These are phyloP conservation scores for Heliothis virescens DNA, from an alignment of 1,140 invertebrate genomes.

Conservation along the genomic window DNA sequence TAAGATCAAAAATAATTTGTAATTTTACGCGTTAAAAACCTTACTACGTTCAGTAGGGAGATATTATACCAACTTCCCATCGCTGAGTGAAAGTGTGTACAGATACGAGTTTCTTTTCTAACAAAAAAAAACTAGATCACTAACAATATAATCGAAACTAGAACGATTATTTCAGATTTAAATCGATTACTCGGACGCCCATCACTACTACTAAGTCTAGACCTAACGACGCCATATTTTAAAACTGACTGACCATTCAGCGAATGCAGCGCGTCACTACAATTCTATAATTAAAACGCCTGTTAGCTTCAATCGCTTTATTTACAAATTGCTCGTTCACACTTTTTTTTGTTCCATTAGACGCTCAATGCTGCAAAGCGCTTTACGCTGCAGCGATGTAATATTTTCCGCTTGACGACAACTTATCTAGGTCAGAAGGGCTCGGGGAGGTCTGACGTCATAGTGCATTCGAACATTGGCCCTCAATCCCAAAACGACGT, in stretches of 20 bases:
- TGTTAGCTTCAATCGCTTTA: constrained; percentile 56
- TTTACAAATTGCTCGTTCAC: constrained; percentile 1
- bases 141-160: constrained; percentile 8
- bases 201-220: constrained; percentile 62
- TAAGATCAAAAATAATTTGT: neutral
- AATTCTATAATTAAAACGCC: constrained; percentile 59
- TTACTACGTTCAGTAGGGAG: neutral
- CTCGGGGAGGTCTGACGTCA: constrained; percentile 75
- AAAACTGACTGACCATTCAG: constrained; percentile 24
- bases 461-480: constrained; percentile 72
- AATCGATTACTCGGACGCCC: constrained; percentile 18
- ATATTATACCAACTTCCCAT: neutral
- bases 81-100: constrained; percentile 1
- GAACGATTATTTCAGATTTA: neutral
- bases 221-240: constrained; percentile 69
- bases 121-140: neutral
- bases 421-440: constrained; percentile 77
- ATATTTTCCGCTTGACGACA: constrained; percentile 74
- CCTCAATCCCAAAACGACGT: constrained; percentile 59
- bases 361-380: constrained; percentile 35
- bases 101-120: neutral
- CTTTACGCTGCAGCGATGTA: constrained; percentile 49
- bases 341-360: constrained; percentile 6
- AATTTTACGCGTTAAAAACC: neutral
- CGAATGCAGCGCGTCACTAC: constrained; percentile 50